Evolutionary conservation across 92 coral and sea anemone genomes (phyloP).

Genomic region (Micromussa lordhowensis): DNA sequence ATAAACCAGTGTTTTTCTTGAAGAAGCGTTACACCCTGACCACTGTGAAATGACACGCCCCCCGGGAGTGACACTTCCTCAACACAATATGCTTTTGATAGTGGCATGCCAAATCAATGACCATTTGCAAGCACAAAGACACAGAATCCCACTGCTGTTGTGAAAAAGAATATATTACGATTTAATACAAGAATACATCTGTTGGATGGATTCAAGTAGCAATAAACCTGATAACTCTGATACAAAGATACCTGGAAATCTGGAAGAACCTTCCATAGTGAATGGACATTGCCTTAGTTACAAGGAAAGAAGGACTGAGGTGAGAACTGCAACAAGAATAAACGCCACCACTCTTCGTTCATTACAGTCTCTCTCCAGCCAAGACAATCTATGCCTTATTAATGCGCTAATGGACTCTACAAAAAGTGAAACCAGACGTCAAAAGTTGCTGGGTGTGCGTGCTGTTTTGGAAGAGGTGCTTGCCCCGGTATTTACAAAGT

Average conservation of each 20-base stretch:
- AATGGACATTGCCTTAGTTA: constrained; percentile 12
- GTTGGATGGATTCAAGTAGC: constrained; percentile 1
- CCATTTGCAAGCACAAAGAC: too few relatives aligned
- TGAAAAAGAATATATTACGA: background rate
- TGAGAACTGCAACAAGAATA: constrained; percentile 39
- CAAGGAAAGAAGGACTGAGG: constrained; percentile 42
- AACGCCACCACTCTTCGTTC: constrained; percentile 20
- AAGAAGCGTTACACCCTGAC: background rate
- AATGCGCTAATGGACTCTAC: constrained; percentile 22
- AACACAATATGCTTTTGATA: too few relatives aligned
- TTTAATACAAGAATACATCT: constrained; percentile 4
- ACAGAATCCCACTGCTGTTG: constrained; percentile 3
- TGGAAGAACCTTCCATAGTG: constrained; percentile 15
- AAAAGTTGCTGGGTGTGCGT: constrained; percentile 27
- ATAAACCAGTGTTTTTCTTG: constrained; percentile 8
- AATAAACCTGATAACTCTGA: background rate
- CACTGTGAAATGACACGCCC: constrained; percentile 1
- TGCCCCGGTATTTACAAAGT: constrained; percentile 28
- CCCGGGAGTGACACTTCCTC: constrained; percentile 1
- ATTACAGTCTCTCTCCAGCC: constrained; percentile 26
- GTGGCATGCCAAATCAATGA: too few relatives aligned
- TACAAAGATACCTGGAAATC: constrained; percentile 18
- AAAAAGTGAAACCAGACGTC: constrained; percentile 30
- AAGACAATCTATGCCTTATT: constrained; percentile 19
- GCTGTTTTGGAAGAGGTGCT: constrained; percentile 44